Evolutionary conservation across 2,888 invertebrate species (phyloP).

Genomic region (Mayetiola destructor): DNA sequence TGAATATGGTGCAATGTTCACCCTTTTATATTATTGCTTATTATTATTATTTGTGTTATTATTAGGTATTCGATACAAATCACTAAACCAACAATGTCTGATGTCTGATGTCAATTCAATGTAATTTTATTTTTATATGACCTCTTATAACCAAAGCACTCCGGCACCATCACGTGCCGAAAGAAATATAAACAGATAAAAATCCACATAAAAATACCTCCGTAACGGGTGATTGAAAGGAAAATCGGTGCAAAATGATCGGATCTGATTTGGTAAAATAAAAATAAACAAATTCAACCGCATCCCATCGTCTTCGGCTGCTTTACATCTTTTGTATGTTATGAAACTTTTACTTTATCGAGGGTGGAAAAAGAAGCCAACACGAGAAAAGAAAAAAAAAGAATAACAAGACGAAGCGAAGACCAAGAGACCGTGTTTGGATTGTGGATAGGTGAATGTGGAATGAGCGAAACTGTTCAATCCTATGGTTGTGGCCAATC

Average conservation of each 20-base stretch:
- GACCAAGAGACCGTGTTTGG: too few relatives aligned
- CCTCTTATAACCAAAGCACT: conserved; percentile 1
- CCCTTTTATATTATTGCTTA: too few relatives aligned
- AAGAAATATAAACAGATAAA: conserved; percentile 12
- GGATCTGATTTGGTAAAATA: conserved; percentile 16
- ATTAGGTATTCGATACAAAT: too few relatives aligned
- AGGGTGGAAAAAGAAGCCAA: neutral
- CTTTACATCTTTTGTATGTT: neutral
- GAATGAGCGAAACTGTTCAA: too few relatives aligned
- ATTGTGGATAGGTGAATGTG: too few relatives aligned
- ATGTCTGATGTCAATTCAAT: too few relatives aligned
- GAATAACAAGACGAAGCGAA: too few relatives aligned
- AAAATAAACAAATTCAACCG: conserved; percentile 11
- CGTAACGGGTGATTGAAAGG: conserved; percentile 15
- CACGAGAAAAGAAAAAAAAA: conserved; percentile 1
- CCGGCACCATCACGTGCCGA: neutral
- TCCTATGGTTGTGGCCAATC: neutral
- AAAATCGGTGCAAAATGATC: conserved; percentile 16
- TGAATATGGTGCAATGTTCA: conserved; percentile 10
- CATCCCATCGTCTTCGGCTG: neutral
- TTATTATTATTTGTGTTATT: too few relatives aligned
- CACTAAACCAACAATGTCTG: conserved; percentile 11
- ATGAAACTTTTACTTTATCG: too few relatives aligned
- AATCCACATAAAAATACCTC: conserved; percentile 2
- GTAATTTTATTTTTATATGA: conserved; percentile 9